Evolutionary conservation across 37 sponge, comb jelly and placozoan species (phyloP).

Genomic region (Aphrocallistes beatrix): DNA sequence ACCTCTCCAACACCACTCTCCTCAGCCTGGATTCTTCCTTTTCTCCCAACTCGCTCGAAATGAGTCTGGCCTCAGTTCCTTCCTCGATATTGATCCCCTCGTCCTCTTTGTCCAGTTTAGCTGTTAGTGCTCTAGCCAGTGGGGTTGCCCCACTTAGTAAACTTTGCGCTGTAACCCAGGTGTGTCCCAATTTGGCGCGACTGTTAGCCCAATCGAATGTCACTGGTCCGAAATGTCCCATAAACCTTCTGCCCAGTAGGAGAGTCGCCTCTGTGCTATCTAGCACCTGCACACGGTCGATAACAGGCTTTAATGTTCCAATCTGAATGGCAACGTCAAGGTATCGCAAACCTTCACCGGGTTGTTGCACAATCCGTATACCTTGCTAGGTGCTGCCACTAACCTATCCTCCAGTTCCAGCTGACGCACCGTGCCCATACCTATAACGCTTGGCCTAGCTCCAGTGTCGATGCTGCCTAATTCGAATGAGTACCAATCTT

Average conservation of each 20-base stretch:
- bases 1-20: too few species aligned
- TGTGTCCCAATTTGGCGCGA: neutral
- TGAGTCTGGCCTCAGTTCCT: neutral
- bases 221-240: neutral
- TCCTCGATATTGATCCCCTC: neutral
- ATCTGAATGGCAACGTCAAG: neutral
- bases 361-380: conserved; percentile 4
- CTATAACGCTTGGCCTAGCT: neutral
- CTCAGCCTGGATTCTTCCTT: conserved; percentile 14
- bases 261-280: neutral
- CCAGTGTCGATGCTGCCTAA: neutral
- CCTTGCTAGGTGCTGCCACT: neutral
- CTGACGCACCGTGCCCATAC: neutral
- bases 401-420: neutral
- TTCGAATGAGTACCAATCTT: neutral
- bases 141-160: neutral
- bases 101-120: neutral
- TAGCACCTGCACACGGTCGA: neutral
- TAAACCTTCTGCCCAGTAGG: conserved; percentile 4
- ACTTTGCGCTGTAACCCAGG: neutral
- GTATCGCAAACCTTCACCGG: neutral
- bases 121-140: conserved; percentile 17
- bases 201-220: neutral
- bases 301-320: neutral
- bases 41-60: conserved; percentile 15